Conservation (phyloP, 2,797 vertebrate genomes). For the Discoglossus pictus region DNA sequence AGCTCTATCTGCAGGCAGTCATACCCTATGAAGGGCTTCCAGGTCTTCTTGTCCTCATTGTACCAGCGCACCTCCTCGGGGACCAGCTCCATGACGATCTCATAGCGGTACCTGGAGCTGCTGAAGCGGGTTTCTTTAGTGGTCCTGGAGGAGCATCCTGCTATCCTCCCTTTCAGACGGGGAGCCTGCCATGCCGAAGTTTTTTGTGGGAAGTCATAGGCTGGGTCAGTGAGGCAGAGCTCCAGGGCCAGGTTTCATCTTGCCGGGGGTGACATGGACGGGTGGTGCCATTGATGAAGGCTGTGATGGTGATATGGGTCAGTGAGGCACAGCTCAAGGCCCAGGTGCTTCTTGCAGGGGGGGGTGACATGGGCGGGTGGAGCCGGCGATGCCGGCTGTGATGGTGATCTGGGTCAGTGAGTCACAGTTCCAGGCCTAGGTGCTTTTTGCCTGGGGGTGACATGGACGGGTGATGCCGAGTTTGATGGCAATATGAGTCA, state of each 20-base stretch:
- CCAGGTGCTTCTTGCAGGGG: conserved; percentile 36
- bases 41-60: conserved; percentile 88
- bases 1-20: conserved; percentile 90
- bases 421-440: conserved; percentile 54
- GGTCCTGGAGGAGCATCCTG: conserved; percentile 56
- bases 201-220: no score
- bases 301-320: conserved; percentile 63
- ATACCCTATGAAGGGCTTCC: conserved; percentile 92
- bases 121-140: conserved; percentile 69
- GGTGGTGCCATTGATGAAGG: no score
- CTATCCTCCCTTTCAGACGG: conserved; percentile 60
- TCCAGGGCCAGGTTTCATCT: conserved; percentile 34
- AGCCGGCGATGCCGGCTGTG: no score
- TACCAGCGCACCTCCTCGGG: conserved; percentile 95
- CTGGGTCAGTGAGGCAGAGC: conserved; percentile 59
- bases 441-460: conserved; percentile 32
- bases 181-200: conserved; percentile 57
- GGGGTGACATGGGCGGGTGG: conserved; percentile 15
- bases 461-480: conserved; percentile 32
- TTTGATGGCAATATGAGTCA: no score
- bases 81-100: conserved; percentile 88
- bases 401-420: conserved; percentile 62
- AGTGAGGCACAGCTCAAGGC: no score
- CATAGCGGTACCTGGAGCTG: conserved; percentile 78
- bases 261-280: conserved; percentile 28